These are phyloP conservation scores for Drosophila sordidula DNA, from an alignment of 2,888 invertebrate species.

Conservation along the genomic window DNA sequence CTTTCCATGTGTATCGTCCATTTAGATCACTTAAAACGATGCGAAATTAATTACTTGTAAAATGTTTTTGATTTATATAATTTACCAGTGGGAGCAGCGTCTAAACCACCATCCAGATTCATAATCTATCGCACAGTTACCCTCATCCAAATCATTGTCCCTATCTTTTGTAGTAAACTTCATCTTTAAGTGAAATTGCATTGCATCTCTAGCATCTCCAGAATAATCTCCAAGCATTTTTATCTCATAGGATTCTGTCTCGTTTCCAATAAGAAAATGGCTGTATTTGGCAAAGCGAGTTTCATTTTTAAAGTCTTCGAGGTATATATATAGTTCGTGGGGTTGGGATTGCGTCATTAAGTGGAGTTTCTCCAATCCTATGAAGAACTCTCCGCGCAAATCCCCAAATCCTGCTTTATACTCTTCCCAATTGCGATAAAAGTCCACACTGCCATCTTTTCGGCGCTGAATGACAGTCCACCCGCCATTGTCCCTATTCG, in stretches of 20 bases:
- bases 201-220: conserved; percentile 88
- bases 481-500: conserved; percentile 87
- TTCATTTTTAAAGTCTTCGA: conserved; percentile 87
- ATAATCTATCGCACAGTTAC: conserved; percentile 87
- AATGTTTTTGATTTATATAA: too few species aligned
- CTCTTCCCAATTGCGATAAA: conserved; percentile 87
- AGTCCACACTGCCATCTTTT: conserved; percentile 88
- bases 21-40: neutral
- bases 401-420: conserved; percentile 90
- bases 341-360: conserved; percentile 78
- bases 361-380: conserved; percentile 88
- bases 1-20: neutral
- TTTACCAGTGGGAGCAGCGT: conserved; percentile 84
- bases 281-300: conserved; percentile 87
- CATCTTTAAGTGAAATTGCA: conserved; percentile 88
- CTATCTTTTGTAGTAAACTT: conserved; percentile 88
- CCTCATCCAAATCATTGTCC: conserved; percentile 87
- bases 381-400: conserved; percentile 89
- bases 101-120: conserved; percentile 91
- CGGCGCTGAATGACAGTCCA: conserved; percentile 84
- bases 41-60: neutral
- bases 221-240: conserved; percentile 87
- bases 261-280: conserved; percentile 88
- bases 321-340: conserved; percentile 87
- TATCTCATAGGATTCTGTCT: conserved; percentile 88